These are phyloP conservation scores for Macrobrachium rosenbergii DNA, from an alignment of 1,140 invertebrate species.

Conservation along the genomic window DNA sequence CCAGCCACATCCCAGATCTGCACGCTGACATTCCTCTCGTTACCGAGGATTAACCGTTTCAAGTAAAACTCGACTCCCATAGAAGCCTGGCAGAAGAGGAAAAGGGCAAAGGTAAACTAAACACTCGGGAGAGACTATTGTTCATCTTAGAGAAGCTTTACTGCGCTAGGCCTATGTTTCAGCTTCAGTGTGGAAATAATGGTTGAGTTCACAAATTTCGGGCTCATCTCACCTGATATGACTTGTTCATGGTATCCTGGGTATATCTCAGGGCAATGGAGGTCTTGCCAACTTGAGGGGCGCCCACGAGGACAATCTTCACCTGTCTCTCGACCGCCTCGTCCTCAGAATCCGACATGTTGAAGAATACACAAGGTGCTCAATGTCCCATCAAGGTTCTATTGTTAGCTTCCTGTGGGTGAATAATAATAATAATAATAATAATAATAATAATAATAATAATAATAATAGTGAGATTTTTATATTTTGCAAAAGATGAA, in stretches of 20 bases:
- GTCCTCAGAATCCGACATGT: conserved; percentile 69
- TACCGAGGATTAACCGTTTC: conserved; percentile 79
- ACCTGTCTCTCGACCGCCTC: conserved; percentile 72
- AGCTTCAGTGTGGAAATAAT: too few relatives aligned
- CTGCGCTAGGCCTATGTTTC: too few relatives aligned
- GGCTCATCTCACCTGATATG: conserved; percentile 71
- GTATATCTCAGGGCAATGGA: conserved; percentile 80
- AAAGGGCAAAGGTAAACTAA: too few relatives aligned
- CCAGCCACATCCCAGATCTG: conserved; percentile 90
- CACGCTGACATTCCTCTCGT: conserved; percentile 78
- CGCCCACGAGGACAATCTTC: conserved; percentile 74
- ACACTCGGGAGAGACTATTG: neutral
- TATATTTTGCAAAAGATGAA: too few relatives aligned
- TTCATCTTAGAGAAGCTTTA: too few relatives aligned
- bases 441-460: neutral
- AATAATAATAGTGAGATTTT: neutral
- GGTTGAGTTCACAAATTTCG: too few relatives aligned
- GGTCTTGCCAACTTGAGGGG: conserved; percentile 73
- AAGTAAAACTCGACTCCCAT: conserved; percentile 86
- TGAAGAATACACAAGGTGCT: neutral
- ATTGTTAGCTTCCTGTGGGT: neutral
- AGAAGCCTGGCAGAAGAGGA: conserved; percentile 74
- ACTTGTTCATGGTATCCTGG: conserved; percentile 81
- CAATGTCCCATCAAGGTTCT: neutral
- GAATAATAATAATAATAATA: too few relatives aligned